Evolutionary conservation across 2,888 invertebrate genomes (phyloP), one percentile per base, ranked within the genome.

Genomic region (Plagiodera versicolora): DNA sequence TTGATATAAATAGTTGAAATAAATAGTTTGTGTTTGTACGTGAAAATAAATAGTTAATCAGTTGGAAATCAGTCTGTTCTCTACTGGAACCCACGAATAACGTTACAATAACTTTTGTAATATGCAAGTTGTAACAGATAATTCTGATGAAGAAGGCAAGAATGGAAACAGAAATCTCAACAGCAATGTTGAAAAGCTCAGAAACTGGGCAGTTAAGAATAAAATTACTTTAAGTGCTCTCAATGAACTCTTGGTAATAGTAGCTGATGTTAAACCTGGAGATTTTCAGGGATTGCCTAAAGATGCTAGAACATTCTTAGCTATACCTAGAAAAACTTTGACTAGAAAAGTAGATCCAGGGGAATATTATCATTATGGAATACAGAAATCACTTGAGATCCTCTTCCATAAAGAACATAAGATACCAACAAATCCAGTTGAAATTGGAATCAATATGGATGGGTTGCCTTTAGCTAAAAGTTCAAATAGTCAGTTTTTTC

Each of bases 401-500:
- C 20, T 47, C 3, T 47, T 17, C n/a, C 8, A 32, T 2, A 32
- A 11, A 32, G 11, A 2, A 11, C 2, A 11, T 39, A 32, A 18
- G 18, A 16, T 2, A 28, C 35, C 51, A 51, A 24, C 18, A 35
- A 17, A 35, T 51, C 5, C 35, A 35, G 35, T 51, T 51, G 32
- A 35, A 16, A 51, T 51, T 19, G 51, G 51, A 35, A 51, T 51
- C 8, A 51, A 51, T 16, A 51, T 51, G 35, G 51, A 51, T 51
- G 51, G 51, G 18, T 51, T 51, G 16, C 35, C 51, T 35, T 18
- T 51, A 51, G 51, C 51, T 18, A 51, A 51, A 28, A 51, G 51
- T 16, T 51, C 35, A 28, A 51, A 20, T 30, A 32, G 51, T 51
- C 35, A 51, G 16, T 51, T 51, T 20, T 18, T 35, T 51, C 51